phyloP scores from a whole-genome alignment of 2,888 invertebrate genomes.

The Diarsia rubi region DNA sequence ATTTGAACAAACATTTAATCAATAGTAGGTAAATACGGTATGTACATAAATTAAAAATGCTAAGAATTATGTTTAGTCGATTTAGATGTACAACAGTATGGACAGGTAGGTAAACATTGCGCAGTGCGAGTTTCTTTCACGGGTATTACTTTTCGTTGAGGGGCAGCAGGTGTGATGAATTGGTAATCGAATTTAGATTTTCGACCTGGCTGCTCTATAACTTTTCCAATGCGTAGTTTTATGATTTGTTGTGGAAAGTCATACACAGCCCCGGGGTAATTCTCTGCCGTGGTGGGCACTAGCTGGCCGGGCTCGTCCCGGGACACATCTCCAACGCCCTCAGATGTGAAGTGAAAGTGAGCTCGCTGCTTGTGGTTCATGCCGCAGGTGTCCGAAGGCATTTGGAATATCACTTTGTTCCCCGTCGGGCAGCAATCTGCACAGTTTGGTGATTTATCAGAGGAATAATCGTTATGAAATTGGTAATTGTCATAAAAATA shows the following conservation, averaged over 20 bases:
- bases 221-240: slow-evolving; percentile 83
- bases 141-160: slow-evolving; percentile 76
- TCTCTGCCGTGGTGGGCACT: slow-evolving; percentile 74
- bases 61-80: slow-evolving; percentile 58
- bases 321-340: slow-evolving; percentile 84
- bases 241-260: slow-evolving; percentile 84
- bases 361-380: slow-evolving; percentile 85
- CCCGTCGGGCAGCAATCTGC: slow-evolving; percentile 89
- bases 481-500: slow-evolving; percentile 7
- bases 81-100: slow-evolving; percentile 71
- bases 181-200: slow-evolving; percentile 86
- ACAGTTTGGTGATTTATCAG: slow-evolving; percentile 78
- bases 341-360: slow-evolving; percentile 84
- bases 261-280: slow-evolving; percentile 83
- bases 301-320: slow-evolving; percentile 85
- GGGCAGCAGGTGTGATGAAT: slow-evolving; percentile 82
- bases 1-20: slow-evolving; percentile 62
- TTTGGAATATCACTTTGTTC: slow-evolving; percentile 88
- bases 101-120: slow-evolving; percentile 78
- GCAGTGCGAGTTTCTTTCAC: slow-evolving; percentile 82
- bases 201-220: slow-evolving; percentile 83
- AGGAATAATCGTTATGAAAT: slow-evolving; percentile 48
- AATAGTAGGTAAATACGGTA: not conserved
- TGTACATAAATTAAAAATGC: not conserved
- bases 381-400: slow-evolving; percentile 84